Evolutionary conservation across 2,888 invertebrate genomes (phyloP), one percentile per base, ranked within the genome.

Genomic region (Acanthosepion pharaonis): DNA sequence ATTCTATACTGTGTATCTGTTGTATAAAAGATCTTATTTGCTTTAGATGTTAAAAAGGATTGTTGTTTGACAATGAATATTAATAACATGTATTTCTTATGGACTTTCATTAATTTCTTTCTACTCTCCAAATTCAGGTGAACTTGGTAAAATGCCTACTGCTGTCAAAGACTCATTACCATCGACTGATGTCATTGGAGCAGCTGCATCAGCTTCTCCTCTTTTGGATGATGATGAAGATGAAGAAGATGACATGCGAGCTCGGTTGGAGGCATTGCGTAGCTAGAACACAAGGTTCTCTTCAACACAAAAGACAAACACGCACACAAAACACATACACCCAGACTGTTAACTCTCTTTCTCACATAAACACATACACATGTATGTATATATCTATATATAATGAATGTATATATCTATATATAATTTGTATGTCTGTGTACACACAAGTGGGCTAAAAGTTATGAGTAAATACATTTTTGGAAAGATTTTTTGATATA

Each of bases 231-330:
- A 98, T 94, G 98, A 98, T 94, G 98, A 98, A 94, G 98, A 98
- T 95, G 99, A 99, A 96, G 98, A 99, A n/a, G 98, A 98, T 96
- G 99, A 99, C 97, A 99, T 99, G 99, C 98, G 99, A 97, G 98
- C 98, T 95, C 98, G 99, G 95, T 98, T 99, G 95, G 98, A 99
- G 96, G 98, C 99, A 78, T 98, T 99, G 94, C 98, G 99, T 95
- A 99, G 99, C 96, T 99, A 98, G 93, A 18, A 78, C 78, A n/a
- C 3, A 3, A 33, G n/a, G 78, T 15, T 78, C 78, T 78, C 2
- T 28, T 78, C 15, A n/a, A 78, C n/a, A 15, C 78, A 78, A 78
- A 78, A 78, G 18, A n/a, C n/a, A 78, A 78, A 78, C n/a, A n/a
- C 78, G 78, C 78, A 78, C 78, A 78, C 78, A n/a, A n/a, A 78